Percentiles rank a stretch among this genome's conserved stretches.
phyloP scores from a whole-genome alignment of 2,797 vertebrate genomes.

The Poeciliopsis presidionis region DNA sequence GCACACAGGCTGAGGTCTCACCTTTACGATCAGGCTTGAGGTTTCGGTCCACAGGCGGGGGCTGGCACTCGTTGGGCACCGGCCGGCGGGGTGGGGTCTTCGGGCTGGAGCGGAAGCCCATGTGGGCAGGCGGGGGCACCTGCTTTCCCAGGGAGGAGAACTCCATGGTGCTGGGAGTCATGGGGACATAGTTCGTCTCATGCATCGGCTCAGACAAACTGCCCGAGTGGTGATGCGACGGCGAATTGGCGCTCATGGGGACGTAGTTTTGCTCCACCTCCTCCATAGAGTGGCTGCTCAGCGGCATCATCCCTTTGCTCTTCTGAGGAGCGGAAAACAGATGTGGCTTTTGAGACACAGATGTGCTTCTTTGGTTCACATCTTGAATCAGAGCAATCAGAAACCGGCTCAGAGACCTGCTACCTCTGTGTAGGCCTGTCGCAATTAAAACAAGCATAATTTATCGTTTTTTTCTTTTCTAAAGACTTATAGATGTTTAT shows the following conservation, averaged over 20 bases:
- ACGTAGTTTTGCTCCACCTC: slow-evolving; percentile 99
- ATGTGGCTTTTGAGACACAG: not conserved
- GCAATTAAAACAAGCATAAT: too few species aligned
- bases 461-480: too few species aligned
- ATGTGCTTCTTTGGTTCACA: not conserved
- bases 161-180: slow-evolving; percentile 96
- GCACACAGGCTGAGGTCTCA: slow-evolving; percentile 70
- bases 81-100: slow-evolving; percentile 95
- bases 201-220: slow-evolving; percentile 91
- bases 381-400: not conserved
- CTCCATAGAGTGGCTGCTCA: slow-evolving; percentile 90
- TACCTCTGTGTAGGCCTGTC: not conserved
- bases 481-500: too few species aligned
- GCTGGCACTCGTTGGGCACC: slow-evolving; percentile 91
- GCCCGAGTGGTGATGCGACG: slow-evolving; percentile 91
- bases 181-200: slow-evolving; percentile 97
- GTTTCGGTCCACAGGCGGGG: slow-evolving; percentile 95
- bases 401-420: not conserved
- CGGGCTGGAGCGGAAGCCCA: slow-evolving; percentile 97
- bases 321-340: slow-evolving; percentile 79
- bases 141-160: slow-evolving; percentile 97
- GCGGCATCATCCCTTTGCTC: slow-evolving; percentile 93
- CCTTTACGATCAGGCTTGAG: slow-evolving; percentile 99
- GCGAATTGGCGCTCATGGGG: slow-evolving; percentile 97
- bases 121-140: slow-evolving; percentile 97